phyloP scores from a whole-genome alignment of 2,113 vertebrate genomes.

The Hyaena hyaena region DNA sequence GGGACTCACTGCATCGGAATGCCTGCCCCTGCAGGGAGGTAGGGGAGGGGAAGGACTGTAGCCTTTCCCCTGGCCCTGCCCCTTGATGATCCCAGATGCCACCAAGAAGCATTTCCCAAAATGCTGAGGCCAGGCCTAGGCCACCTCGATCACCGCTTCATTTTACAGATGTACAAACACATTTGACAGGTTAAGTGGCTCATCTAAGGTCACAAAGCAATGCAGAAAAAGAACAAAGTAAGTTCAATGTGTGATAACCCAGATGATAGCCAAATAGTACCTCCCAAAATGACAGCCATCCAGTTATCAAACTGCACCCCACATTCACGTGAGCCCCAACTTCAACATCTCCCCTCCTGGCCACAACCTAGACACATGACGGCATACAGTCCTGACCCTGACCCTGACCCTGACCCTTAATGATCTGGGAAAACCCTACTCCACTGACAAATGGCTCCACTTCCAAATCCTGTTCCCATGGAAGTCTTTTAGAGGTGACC shows the following conservation, averaged over 20 bases:
- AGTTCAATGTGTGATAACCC: background rate
- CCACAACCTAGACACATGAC: background rate
- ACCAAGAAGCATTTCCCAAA: constrained; percentile 12
- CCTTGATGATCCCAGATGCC: background rate
- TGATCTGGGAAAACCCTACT: background rate
- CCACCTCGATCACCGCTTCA: background rate
- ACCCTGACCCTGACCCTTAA: background rate
- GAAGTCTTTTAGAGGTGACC: background rate
- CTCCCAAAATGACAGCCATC: background rate
- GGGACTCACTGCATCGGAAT: background rate
- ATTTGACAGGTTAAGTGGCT: background rate
- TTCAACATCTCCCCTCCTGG: background rate
- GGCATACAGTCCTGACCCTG: background rate
- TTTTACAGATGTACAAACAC: background rate
- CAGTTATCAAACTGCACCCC: background rate
- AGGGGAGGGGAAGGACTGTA: background rate
- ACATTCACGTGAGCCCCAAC: accelerated
- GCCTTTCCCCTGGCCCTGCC: background rate
- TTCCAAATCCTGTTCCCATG: background rate
- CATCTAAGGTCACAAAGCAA: background rate
- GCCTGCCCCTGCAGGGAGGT: background rate
- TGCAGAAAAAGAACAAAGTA: background rate
- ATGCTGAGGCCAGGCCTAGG: background rate
- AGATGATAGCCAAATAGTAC: background rate
- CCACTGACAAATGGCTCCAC: background rate